A percentile compares a stretch with the other conserved stretches of the same genome.
Conservation (phyloP, 2,797 vertebrate species). For the Lepidocolaptes lacrymiger region DNA sequence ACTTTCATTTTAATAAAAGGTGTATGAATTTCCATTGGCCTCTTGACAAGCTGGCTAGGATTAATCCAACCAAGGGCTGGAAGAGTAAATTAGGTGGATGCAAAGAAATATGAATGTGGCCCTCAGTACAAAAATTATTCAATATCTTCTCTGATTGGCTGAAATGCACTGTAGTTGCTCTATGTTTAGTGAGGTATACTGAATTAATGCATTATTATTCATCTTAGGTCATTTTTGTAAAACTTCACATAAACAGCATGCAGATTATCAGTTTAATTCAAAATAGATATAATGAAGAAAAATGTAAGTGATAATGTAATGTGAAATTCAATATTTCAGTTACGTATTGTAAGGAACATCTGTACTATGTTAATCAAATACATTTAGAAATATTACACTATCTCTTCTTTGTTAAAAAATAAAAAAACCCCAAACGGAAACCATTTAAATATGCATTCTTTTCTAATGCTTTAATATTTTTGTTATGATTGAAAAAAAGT, state of each 20-base stretch:
- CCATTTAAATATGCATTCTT: neutral
- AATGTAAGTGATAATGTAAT: neutral
- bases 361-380: neutral
- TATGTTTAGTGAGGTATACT: neutral
- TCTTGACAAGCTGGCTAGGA: neutral
- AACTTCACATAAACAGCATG: neutral
- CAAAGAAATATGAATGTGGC: neutral
- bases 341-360: neutral
- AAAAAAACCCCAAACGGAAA: neutral
- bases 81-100: neutral
- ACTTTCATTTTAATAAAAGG: neutral
- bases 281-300: neutral
- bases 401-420: neutral
- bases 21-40: neutral
- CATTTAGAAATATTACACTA: neutral
- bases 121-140: neutral
- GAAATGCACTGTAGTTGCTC: neutral
- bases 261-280: neutral
- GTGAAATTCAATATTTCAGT: neutral
- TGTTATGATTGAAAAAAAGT: neutral
- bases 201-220: neutral
- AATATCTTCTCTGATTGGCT: neutral
- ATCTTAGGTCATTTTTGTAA: neutral
- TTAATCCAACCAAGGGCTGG: neutral
- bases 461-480: conserved; percentile 1